Evolutionary conservation across 2,113 vertebrate genomes (phyloP).

Genomic region (Clarias gariepinus): DNA sequence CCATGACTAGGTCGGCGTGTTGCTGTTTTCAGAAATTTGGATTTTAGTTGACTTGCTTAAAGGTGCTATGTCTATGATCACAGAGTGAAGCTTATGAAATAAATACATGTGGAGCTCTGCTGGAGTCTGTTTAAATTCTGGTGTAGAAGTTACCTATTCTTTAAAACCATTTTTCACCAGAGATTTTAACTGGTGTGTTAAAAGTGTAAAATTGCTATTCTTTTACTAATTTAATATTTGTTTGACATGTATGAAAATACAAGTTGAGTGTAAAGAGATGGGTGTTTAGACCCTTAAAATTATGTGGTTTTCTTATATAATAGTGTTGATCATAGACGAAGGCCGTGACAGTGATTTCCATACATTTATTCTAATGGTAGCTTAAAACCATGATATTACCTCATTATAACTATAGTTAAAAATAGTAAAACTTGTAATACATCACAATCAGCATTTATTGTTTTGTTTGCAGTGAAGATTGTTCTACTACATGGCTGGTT

Average conservation of each 20-base stretch:
- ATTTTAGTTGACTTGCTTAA: neutral
- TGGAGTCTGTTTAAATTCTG: neutral
- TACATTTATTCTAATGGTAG: neutral
- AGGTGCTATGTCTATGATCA: slow-evolving; percentile 30
- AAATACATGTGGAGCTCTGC: neutral
- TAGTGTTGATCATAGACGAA: neutral
- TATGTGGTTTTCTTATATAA: neutral
- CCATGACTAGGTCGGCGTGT: neutral
- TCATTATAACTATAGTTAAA: neutral
- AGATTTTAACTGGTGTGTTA: neutral
- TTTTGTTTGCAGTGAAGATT: neutral
- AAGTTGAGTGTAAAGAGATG: neutral
- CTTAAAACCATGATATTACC: neutral
- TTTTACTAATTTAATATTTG: neutral
- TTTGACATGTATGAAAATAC: neutral
- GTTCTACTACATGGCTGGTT: neutral
- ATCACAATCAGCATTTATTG: too few species aligned
- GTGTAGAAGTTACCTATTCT: neutral
- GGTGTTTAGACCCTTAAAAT: neutral
- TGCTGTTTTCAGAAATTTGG: slow-evolving; percentile 2
- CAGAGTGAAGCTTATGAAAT: slow-evolving; percentile 28
- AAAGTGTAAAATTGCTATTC: neutral
- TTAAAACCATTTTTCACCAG: neutral
- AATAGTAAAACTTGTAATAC: neutral
- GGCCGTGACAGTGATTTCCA: neutral